A percentile compares a stretch with the other conserved stretches of the same genome.
These are phyloP conservation scores for Aricia artaxerxes DNA, from an alignment of 2,888 invertebrate genomes.

Conservation along the genomic window DNA sequence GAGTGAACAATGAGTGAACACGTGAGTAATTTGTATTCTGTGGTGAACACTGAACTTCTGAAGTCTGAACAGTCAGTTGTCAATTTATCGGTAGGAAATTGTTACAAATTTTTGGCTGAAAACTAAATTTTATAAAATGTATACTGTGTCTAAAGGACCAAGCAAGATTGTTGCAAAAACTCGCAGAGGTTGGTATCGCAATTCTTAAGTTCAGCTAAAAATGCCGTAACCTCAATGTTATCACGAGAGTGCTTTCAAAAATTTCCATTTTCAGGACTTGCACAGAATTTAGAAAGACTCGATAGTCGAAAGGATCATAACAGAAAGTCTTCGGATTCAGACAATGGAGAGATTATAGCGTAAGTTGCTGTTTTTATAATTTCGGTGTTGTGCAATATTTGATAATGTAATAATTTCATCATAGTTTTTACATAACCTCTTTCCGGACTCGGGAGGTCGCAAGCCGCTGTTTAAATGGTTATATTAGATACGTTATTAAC, in stretches of 20 bases:
- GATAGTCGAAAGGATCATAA: constrained; percentile 86
- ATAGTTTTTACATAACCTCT: constrained; percentile 77
- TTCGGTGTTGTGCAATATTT: constrained; percentile 47
- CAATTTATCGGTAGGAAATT: constrained; percentile 59
- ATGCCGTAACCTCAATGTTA: constrained; percentile 40
- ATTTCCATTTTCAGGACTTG: constrained; percentile 82
- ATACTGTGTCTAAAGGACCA: constrained; percentile 92
- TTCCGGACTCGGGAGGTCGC: constrained; percentile 44
- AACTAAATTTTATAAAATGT: constrained; percentile 81
- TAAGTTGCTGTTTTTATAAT: constrained; percentile 58
- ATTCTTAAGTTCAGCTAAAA: constrained; percentile 31
- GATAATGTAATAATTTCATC: constrained; percentile 60
- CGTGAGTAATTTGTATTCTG: too few relatives aligned
- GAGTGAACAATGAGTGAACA: too few relatives aligned
- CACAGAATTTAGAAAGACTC: constrained; percentile 90
- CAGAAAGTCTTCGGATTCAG: constrained; percentile 84
- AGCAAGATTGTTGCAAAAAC: constrained; percentile 94
- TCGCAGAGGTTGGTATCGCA: constrained; percentile 82
- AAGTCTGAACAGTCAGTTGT: constrained; percentile 49
- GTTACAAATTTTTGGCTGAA: constrained; percentile 54
- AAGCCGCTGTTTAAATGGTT: constrained; percentile 26
- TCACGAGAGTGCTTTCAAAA: constrained; percentile 44
- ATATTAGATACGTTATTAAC: constrained; percentile 2
- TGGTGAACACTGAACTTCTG: too few relatives aligned
- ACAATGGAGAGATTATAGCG: constrained; percentile 84